phyloP scores from a whole-genome alignment of 2,888 invertebrate genomes.

The Teleiodes luculella region DNA sequence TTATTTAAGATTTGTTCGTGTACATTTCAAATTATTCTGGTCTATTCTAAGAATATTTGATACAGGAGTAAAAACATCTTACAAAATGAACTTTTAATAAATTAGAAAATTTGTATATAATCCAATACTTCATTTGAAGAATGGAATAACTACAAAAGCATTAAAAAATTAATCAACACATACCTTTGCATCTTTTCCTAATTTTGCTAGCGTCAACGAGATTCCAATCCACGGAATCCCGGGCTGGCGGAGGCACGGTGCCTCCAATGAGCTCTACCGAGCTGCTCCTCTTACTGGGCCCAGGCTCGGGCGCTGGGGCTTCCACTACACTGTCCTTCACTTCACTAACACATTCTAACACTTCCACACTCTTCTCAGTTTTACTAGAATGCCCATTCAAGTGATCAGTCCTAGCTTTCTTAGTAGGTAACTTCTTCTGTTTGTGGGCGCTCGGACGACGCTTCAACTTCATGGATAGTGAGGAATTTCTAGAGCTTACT shows the following conservation, averaged over 20 bases:
- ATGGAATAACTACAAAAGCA: too few species aligned
- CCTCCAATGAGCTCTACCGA: slow-evolving; percentile 69
- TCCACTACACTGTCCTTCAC: slow-evolving; percentile 49
- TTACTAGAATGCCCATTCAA: slow-evolving; percentile 51
- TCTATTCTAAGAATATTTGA: too few species aligned
- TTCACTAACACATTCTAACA: slow-evolving; percentile 52
- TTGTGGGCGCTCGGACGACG: slow-evolving; percentile 60
- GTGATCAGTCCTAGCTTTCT: slow-evolving; percentile 51
- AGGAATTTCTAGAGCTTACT: slow-evolving; percentile 68
- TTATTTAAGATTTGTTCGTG: too few species aligned
- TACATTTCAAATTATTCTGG: too few species aligned
- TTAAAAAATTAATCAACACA: slow-evolving; percentile 27
- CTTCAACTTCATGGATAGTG: slow-evolving; percentile 62
- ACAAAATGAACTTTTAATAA: too few species aligned
- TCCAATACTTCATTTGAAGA: too few species aligned
- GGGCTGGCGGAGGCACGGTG: slow-evolving; percentile 61
- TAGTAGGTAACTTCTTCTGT: slow-evolving; percentile 55
- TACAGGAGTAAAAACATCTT: too few species aligned
- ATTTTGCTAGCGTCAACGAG: slow-evolving; percentile 77
- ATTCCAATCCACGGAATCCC: slow-evolving; percentile 72
- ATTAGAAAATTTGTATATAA: too few species aligned
- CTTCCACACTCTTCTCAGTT: slow-evolving; percentile 62
- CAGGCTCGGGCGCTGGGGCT: slow-evolving; percentile 47
- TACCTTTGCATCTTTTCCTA: slow-evolving; percentile 74
- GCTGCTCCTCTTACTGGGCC: slow-evolving; percentile 62